Percentiles rank a stretch among this genome's conserved stretches.
These are phyloP conservation scores for Ursus arctos DNA, from an alignment of 2,113 vertebrate species.

Conservation along the genomic window DNA sequence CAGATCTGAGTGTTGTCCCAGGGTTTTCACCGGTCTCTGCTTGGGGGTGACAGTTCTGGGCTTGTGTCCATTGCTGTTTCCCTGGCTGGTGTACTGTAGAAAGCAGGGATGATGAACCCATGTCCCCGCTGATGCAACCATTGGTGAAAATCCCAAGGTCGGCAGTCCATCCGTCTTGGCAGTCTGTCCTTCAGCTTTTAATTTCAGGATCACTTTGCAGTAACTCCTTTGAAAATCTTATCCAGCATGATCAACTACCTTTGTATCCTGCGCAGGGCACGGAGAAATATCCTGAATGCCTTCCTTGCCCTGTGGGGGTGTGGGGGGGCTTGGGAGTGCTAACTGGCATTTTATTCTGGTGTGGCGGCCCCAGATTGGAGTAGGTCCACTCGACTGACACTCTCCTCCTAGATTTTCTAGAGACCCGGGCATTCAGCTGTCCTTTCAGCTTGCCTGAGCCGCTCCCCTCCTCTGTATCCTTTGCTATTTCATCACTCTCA, in stretches of 20 bases:
- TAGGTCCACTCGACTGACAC: fast-evolving
- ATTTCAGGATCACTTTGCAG: not conserved
- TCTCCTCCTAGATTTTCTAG: not conserved
- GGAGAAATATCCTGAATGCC: not conserved
- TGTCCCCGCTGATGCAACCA: not conserved
- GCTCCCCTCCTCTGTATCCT: not conserved
- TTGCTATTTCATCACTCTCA: not conserved
- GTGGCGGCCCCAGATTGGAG: fast-evolving
- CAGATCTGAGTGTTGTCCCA: not conserved
- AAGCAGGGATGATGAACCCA: not conserved
- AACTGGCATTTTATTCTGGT: not conserved
- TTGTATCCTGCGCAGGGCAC: fast-evolving
- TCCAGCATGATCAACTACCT: not conserved
- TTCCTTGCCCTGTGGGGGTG: not conserved
- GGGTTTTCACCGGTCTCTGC: not conserved
- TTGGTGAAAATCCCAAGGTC: not conserved
- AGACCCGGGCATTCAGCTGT: too few relatives aligned
- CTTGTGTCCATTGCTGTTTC: not conserved
- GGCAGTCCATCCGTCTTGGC: not conserved
- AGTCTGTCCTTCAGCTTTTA: not conserved
- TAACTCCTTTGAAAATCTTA: not conserved
- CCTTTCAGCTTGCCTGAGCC: fast-evolving
- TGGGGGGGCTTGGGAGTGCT: not conserved
- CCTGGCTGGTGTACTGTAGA: not conserved
- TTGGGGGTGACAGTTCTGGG: not conserved